Base-by-base conservation (phyloP, 2,113 vertebrate genomes). In the Urocitellus parryii region DNA sequence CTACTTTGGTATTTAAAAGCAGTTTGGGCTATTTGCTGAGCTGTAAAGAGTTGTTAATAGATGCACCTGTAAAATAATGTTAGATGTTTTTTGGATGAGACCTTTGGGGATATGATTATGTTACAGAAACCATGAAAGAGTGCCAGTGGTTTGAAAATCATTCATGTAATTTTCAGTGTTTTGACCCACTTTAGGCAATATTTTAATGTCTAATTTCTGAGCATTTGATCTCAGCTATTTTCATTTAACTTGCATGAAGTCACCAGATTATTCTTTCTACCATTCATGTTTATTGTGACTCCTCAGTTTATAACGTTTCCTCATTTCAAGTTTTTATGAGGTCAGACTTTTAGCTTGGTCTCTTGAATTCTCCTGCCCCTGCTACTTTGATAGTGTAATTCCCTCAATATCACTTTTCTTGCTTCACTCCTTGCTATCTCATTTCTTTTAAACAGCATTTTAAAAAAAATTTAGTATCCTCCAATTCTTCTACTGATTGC, bases 1-100 rank as follows among this genome's bases (percentile, higher is more conserved):
- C 96, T 98, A 70, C 92, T 96, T 96, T 85, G 84, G 84, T 94
- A 87, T 45, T 95, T 93, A 95, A 42, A 63, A 95, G 73, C 37
- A 70, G 45, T 88, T 88, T 96, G 78, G 79, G 32, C 79, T 92
- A 11, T 96, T 90, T 94, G 63, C 53, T 94, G 45, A 78, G 10
- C 73, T 93, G 65, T 78, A 27, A 91, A 74, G 89, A 67, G 56
- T 77, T 91, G 81, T 88, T 61, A 42, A 8, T 91, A 87, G 83
- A 87, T 24, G 32, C 27, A 76, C 78, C 53, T 96, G 3, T 92
- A 85, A 77, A 90, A 63, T 90, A 53, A 84, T 51, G 48, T 37
- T 80, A 92, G 22, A 24, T 92, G 13, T 70, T 79, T 8, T 79
- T 51, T 39, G 11, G 16, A 39, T 84, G 67, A 93, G 37, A 63